Base-by-base conservation (phyloP, 2,888 invertebrate genomes). In the Acrobasis suavella region DNA sequence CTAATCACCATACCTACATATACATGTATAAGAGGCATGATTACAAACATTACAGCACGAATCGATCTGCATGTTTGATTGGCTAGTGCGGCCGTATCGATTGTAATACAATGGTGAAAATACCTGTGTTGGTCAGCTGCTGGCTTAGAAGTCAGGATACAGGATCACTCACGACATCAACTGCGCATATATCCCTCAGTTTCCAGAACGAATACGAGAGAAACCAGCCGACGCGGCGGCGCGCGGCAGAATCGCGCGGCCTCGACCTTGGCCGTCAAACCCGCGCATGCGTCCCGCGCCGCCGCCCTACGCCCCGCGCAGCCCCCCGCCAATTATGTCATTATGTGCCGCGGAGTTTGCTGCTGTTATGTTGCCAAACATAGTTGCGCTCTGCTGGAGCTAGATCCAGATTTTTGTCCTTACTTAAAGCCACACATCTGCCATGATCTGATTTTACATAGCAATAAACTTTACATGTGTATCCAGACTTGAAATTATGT, bases 251-350 rank as follows among this genome's bases (percentile, higher is more conserved):
- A 86, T 91, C 88, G 88, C 84, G 78, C 86, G 87, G 83, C 92
- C 91, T 91, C 91, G 91, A 91, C 92, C 92, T 92, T 92, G 92
- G 92, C 92, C 92, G 90, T 87, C 91, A 92, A 91, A 91, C 85
- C 76, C 83, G 91, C 92, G 91, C 91, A 91, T 90, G 91, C 91
- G 90, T 81, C 85, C 86, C 87, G 85, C 86, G 76, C 73, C 83
- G 66, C 80, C 80, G 81, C 72, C 72, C 71, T 70, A 65, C 69
- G 75, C 67, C 74, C 68, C 67, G 72, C 71, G 67, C 65, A 69
- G 76, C 76, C 79, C 82, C 80, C 83, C 83, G 83, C 83, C 91
- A 90, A 91, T 91, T 92, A 91, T 92, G 91, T 91, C 92, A 91
- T 92, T 91, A 91, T 89, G 84, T 83, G 78, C 84, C 73, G 74